phyloP scores from a whole-genome alignment of 2,797 vertebrate species.

The Pangasius krempfi region DNA sequence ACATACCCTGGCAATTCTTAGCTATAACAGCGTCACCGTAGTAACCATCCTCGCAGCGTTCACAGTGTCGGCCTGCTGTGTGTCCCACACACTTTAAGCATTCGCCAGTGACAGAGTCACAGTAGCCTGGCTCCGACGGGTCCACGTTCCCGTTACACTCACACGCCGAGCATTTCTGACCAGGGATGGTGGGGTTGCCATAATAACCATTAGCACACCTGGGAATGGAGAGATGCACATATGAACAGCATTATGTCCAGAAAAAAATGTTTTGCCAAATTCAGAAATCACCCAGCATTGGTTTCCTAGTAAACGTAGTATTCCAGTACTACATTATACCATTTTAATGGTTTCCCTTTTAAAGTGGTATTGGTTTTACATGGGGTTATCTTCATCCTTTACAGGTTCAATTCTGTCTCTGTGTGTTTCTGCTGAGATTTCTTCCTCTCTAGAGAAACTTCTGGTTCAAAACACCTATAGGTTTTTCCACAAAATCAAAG shows the following conservation, averaged over 20 bases:
- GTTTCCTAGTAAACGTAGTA: neutral
- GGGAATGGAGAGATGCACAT: conserved; percentile 3
- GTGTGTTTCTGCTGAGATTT: neutral
- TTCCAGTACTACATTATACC: neutral
- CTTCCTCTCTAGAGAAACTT: neutral
- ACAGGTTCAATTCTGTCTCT: neutral
- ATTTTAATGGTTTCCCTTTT: neutral
- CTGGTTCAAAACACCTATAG: neutral
- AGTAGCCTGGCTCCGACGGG: conserved; percentile 75
- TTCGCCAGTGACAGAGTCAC: conserved; percentile 81
- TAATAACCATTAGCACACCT: conserved; percentile 92
- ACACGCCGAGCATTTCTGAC: conserved; percentile 79
- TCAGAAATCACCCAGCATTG: neutral
- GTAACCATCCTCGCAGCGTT: conserved; percentile 84
- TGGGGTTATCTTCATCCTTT: neutral
- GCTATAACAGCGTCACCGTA: conserved; percentile 83
- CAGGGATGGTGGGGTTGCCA: conserved; percentile 83
- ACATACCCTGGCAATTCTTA: conserved; percentile 85
- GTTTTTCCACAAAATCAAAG: neutral
- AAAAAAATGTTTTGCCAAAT: neutral
- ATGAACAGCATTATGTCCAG: neutral
- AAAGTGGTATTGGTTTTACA: neutral
- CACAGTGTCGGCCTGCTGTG: conserved; percentile 83
- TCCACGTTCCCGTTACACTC: conserved; percentile 86
- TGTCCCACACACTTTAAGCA: conserved; percentile 85